Conservation (phyloP, 2,113 vertebrate genomes). For the Pantherophis guttatus region DNA sequence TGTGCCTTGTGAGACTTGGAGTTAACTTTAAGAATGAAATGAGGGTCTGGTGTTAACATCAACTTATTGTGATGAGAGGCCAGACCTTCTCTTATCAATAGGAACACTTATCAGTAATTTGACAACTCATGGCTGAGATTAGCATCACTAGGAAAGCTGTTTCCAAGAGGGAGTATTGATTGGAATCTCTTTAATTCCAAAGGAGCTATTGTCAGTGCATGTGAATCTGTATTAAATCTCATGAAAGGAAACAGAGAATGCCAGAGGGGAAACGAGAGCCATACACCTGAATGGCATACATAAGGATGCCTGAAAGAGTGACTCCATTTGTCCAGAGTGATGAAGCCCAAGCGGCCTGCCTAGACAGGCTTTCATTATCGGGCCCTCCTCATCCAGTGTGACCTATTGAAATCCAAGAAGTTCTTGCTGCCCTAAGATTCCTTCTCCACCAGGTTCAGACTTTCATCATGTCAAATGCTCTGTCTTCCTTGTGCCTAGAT, state of each 20-base stretch:
- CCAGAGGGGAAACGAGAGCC: neutral
- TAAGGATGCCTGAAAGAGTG: neutral
- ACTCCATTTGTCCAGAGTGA: neutral
- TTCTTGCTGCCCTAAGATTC: neutral
- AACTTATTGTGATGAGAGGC: neutral
- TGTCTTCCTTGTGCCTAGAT: neutral
- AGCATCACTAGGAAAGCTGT: neutral
- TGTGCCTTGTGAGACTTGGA: neutral
- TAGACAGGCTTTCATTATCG: neutral
- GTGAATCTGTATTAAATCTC: neutral
- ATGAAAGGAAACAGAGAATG: neutral
- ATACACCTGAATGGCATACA: neutral
- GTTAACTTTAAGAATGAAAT: neutral
- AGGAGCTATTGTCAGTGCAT: neutral
- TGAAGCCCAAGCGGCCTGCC: neutral
- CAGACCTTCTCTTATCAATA: neutral
- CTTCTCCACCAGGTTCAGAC: neutral
- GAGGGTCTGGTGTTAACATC: neutral
- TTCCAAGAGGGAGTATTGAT: neutral
- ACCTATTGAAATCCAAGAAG: neutral
- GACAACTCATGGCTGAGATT: neutral
- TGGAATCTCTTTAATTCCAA: neutral
- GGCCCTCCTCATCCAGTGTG: neutral
- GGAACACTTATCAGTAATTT: neutral
- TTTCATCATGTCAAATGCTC: neutral